phyloP scores from a whole-genome alignment of 2,888 invertebrate genomes.

The Hipparchia semele region DNA sequence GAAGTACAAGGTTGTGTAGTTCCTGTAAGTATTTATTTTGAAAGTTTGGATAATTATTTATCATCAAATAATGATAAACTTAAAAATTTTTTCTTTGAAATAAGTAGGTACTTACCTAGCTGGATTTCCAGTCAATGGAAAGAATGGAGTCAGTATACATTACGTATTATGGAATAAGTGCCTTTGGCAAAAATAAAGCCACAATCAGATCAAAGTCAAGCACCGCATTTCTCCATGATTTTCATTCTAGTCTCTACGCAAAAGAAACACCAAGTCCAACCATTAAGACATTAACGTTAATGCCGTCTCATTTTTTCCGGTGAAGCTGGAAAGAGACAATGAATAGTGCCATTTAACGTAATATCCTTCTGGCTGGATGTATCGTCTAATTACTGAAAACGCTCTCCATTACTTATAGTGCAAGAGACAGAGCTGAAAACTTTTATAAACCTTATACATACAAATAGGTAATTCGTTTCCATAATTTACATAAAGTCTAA shows the following conservation, averaged over 20 bases:
- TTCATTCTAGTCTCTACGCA: conserved; percentile 12
- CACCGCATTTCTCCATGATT: conserved; percentile 5
- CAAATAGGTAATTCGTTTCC: background rate
- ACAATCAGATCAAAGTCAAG: conserved; percentile 11
- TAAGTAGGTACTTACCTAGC: too few species aligned
- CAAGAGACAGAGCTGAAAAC: background rate
- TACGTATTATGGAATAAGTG: too few species aligned
- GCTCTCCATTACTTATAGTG: conserved; percentile 39
- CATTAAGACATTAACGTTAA: conserved; percentile 26
- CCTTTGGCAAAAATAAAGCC: background rate
- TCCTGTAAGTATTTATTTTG: too few species aligned
- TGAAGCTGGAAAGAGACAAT: conserved; percentile 51
- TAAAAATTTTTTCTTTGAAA: too few species aligned
- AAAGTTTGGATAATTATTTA: too few species aligned
- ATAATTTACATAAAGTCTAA: too few species aligned
- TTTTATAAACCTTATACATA: background rate
- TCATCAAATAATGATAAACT: too few species aligned
- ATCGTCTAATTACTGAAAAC: conserved; percentile 65
- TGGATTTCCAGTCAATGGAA: too few species aligned
- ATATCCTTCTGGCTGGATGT: conserved; percentile 58
- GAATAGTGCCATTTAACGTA: conserved; percentile 57
- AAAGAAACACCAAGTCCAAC: conserved; percentile 24
- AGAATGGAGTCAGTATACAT: too few species aligned
- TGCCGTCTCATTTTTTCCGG: conserved; percentile 46
- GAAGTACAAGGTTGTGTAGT: too few species aligned